Base-by-base conservation (phyloP, 1,140 invertebrate species). In the Agrilus planipennis region DNA sequence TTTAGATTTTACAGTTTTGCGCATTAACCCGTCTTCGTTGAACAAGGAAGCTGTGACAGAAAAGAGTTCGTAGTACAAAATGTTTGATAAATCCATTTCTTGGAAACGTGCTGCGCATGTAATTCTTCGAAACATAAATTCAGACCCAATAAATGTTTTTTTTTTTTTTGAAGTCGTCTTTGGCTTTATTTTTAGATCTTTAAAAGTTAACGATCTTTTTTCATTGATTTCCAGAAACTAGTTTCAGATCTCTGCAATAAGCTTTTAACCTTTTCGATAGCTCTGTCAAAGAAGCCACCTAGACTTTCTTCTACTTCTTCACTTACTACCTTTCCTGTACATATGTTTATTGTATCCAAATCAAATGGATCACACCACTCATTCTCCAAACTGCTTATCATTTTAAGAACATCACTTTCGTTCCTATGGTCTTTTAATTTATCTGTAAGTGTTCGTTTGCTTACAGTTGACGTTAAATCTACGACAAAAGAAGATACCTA, bases 61-160 rank as follows among this genome's bases (percentile, higher is more conserved):
- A 15, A 36, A 40, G n/a, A 44, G 32, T 41, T 44, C 42, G 18
- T 44, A 40, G 9, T 28, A 39, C 11, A 44, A 20, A 17, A 44
- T 39, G 17, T 39, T 39, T 10, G 36, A 11, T 11, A 44, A 21
- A 29, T 44, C 25, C 18, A 44, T 17, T 16, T 44, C 36, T 29
- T 19, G 21, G 11, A 44, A 28, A 12, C 23, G 21, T 11, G 42
- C 42, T 11, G 42, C 42, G 40, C 35, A 27, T 18, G 39, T 19
- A 16, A 43, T 40, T 43, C 42, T 38, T 7, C 42, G 3, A 18
- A 44, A 44, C 36, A 44, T 44, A 20, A 25, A 44, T 41, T 44
- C 42, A 20, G 42, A 30, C 10, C 16, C 16, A 20, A 40, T 39
- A 9, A 41, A 11, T 22, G 16, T 29, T 39, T 30, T 44, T 41